Evolutionary conservation across 2,888 invertebrate genomes (phyloP), one percentile per base, ranked within the genome.

Genomic region (Amphipoea oculea): DNA sequence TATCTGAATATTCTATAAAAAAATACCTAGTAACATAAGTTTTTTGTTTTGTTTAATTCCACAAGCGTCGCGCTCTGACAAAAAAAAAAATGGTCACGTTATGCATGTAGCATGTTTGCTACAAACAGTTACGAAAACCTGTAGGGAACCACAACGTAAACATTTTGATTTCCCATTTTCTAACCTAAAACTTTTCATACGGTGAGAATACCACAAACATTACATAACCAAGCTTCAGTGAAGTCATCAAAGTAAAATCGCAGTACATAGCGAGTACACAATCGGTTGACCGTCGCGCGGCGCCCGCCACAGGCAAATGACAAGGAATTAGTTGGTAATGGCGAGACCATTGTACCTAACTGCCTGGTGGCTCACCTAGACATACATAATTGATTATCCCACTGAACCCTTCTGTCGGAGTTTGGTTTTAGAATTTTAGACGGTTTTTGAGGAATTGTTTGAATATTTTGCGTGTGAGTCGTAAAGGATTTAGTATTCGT

Each of bases 271-370:
- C 66, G 80, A 85, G 82, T 86, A 91, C 89, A 92, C 89, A 93
- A 92, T 94, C 91, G 89, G 94, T 93, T 94, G 95, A 94, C 94
- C 95, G 93, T 93, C 92, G 93, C 91, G 87, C 88, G 87, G 86
- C 90, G 88, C 90, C 91, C 89, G 94, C 96, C 96, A 94, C 96
- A 96, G 94, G 96, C 96, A 96, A 97, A 97, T 96, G 96, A 95
- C 96, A 94, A 95, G 95, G 96, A 96, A 96, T 97, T 96, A 96
- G 96, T 94, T 91, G 90, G 94, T 96, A 97, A 97, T 97, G 96
- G 97, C 94, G 96, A 93, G 95, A 94, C 96, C 96, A 96, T 97
- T 97, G 94, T 94, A 89, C 89, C 94, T 96, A 96, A 97, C 95
- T 94, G 95, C 95, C 92, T 92, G 91, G 94, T 94, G 94, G 94